phyloP scores from a whole-genome alignment of 2,113 vertebrate species.

The Carassius auratus region DNA sequence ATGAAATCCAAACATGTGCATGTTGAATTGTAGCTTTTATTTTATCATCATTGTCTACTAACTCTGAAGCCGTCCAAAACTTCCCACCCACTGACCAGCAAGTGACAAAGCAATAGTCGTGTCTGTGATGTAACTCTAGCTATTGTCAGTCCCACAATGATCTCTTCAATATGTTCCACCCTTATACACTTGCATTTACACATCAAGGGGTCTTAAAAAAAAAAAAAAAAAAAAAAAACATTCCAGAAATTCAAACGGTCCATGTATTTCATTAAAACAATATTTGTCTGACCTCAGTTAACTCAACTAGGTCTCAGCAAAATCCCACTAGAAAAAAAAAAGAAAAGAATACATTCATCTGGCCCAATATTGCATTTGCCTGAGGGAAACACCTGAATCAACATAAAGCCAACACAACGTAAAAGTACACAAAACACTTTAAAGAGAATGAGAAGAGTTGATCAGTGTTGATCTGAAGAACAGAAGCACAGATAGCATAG shows the following conservation, averaged over 20 bases:
- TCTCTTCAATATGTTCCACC: neutral
- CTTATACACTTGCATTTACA: neutral
- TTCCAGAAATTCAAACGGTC: neutral
- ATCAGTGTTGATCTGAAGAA: neutral
- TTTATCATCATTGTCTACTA: neutral
- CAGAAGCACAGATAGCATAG: neutral
- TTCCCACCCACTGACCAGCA: neutral
- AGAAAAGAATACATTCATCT: neutral
- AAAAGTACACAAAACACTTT: neutral
- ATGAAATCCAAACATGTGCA: neutral
- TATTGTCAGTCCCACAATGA: neutral
- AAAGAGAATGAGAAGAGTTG: neutral
- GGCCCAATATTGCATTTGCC: neutral
- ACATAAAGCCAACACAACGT: neutral
- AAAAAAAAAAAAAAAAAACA: neutral
- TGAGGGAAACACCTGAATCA: neutral
- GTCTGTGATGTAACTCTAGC: neutral
- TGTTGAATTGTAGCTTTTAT: neutral
- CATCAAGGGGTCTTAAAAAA: neutral
- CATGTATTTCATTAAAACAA: conserved; percentile 19
- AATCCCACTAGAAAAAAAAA: conserved; percentile 14
- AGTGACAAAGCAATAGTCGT: too few relatives aligned
- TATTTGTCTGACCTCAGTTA: conserved; percentile 40
- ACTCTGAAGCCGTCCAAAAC: neutral
- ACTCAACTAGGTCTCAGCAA: neutral